Conservation (phyloP, 1,140 invertebrate genomes). For the Epicauta chinensis region DNA sequence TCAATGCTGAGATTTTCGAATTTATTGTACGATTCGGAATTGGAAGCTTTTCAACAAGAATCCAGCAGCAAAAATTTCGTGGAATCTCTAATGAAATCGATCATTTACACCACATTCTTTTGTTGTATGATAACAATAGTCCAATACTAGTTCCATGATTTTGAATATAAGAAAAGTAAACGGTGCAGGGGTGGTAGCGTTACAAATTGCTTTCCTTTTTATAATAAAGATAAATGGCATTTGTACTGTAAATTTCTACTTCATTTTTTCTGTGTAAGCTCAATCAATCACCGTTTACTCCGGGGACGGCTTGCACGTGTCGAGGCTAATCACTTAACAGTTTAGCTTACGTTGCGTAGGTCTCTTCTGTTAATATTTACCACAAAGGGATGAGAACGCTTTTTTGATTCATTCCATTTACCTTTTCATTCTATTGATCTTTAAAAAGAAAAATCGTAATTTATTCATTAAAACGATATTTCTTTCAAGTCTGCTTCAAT, state of each 20-base stretch:
- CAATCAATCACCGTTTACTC: constrained; percentile 23
- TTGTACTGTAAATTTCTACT: constrained; percentile 20
- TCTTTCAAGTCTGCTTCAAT: too few relatives aligned
- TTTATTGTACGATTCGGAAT: too few relatives aligned
- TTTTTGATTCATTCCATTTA: too few relatives aligned
- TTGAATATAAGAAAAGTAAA: background rate
- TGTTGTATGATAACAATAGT: background rate
- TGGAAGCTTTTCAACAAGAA: background rate
- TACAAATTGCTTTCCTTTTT: constrained; percentile 21
- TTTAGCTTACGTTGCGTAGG: constrained; percentile 6
- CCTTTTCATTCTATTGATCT: too few relatives aligned
- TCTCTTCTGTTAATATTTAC: too few relatives aligned
- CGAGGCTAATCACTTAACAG: constrained; percentile 26
- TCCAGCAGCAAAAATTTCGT: too few relatives aligned
- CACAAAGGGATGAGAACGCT: background rate
- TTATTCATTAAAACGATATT: too few relatives aligned
- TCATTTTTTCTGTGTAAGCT: constrained; percentile 21
- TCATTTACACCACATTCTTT: too few relatives aligned
- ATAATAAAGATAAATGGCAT: constrained; percentile 20
- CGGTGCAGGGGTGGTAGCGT: background rate
- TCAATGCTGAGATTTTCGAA: too few relatives aligned
- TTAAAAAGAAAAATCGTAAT: too few relatives aligned
- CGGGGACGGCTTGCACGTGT: constrained; percentile 16
- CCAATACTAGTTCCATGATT: constrained; percentile 12
- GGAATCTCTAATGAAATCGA: too few relatives aligned